Evolutionary conservation across 35 echinoderm and acorn worm genomes (phyloP), one percentile per base, ranked within the genome.

Genomic region (Lytechinus pictus): DNA sequence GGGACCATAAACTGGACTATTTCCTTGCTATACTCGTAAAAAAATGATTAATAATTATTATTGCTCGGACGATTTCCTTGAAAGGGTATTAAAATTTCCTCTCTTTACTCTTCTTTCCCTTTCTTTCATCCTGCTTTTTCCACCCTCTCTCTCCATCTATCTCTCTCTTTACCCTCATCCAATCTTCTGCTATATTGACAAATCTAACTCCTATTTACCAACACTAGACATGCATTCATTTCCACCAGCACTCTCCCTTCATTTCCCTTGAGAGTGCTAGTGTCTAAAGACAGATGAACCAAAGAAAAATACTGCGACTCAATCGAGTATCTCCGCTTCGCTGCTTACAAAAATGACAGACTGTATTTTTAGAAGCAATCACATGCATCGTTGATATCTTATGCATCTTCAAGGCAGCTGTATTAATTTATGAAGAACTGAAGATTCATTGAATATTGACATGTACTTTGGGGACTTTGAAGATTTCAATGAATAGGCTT

Each of bases 361-460:
- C 66, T 79, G 21, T 79, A 79, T 79, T 79, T 79, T 79, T 79
- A 79, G 66, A 79, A 79, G 66, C 66, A 79, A 79, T 79, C 19
- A 24, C 66, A 79, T 79, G 66, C 66, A 79, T 79, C 66, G n/a
- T 79, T 16, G 33, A 44, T 19, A 6, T 24, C n/a, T n/a, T n/a
- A 4, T 79, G 66, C 19, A 79, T 79, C 66, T 79, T 79, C 21
- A 79, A 79, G 19, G 66, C 14, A 79, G 66, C 14, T 79, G 7
- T 79, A 79, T 79, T 79, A 24, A 79, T 79, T 79, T 79, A 14
- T n/a, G 19, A 79, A 24, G 66, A 79, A 44, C 33, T 44, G 33
- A 44, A 44, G 33, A 44, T 44, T 44, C 33, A 44, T 44, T 44
- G 33, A 2, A 44, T 44, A 44, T 44, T 44, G 33, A 44, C 33